Base-by-base conservation (phyloP, 2,797 vertebrate species). In the Knipowitschia caucasica region DNA sequence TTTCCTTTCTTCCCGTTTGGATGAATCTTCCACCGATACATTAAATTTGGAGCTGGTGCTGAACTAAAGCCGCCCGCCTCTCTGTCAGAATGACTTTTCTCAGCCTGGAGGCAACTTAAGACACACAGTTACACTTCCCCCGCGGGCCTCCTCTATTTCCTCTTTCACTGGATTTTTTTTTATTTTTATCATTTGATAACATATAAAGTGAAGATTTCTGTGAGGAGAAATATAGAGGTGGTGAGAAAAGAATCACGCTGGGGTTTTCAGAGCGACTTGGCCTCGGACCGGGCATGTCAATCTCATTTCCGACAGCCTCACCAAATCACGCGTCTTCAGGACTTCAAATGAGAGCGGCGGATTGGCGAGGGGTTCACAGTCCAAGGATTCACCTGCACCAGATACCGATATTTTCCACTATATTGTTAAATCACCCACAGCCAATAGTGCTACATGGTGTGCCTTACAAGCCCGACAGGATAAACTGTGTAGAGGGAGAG, bases 71-170 rank as follows among this genome's bases (percentile, higher is more conserved):
- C 14, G 45, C 9, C 27, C 17, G 5, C 27, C 27, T 65, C 59
- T 47, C 17, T 20, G 27, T 20, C 26, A 47, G 91, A 92, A 91
- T 92, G 74, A 89, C 90, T 91, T 91, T 91, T 81, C 88, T 81
- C 68, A 84, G 91, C 92, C 93, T 88, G 88, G 57, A 87, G 88
- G 86, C 86, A 88, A 86, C 87, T 85, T 87, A 85, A 78, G 69
- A 78, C 67, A 55, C 67, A 47, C 40, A 5, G 45, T 47, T 72
- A 73, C 70, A 74, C 62, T 74, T 76, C 45, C 65, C 76, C 69
- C 35, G 1, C 23, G 68, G 83, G 80, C 69, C 77, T 83, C 80
- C 74, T 85, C 79, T 77, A 85, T 87, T 85, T 80, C 73, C 68
- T 61, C 55, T 79, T 83, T 77, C 75, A 82, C 80, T 77, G 74